Evolutionary conservation across 2,888 invertebrate species (phyloP).

Genomic region (Andrena fulva): DNA sequence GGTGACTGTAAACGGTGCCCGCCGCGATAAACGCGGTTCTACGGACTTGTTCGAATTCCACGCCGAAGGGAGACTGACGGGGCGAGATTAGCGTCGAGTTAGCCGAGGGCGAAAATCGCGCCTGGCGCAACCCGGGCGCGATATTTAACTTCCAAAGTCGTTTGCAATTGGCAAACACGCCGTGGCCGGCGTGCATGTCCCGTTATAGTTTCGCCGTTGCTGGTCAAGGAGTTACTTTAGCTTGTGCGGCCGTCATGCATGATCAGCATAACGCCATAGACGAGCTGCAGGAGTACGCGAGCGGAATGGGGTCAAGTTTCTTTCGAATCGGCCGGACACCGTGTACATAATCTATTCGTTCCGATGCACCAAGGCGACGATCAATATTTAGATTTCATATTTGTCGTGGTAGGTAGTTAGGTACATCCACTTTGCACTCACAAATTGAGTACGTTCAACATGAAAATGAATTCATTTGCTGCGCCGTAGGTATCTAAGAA

Average conservation of each 20-base stretch:
- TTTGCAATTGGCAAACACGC: constrained; percentile 52
- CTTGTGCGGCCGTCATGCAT: constrained; percentile 48
- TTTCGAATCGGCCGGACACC: constrained; percentile 15
- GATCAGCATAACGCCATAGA: constrained; percentile 53
- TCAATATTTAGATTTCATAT: not conserved
- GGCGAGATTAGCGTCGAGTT: constrained; percentile 47
- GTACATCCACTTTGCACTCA: too few relatives aligned
- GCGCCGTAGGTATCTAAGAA: too few relatives aligned
- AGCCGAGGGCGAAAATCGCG: constrained; percentile 33
- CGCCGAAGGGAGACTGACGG: constrained; percentile 25
- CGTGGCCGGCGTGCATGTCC: constrained; percentile 47
- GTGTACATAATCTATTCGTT: constrained; percentile 25
- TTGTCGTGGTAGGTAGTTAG: too few relatives aligned
- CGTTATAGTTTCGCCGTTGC: constrained; percentile 59
- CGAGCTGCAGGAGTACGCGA: constrained; percentile 44
- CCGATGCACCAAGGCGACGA: not conserved
- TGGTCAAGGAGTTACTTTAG: constrained; percentile 39
- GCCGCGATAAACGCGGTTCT: constrained; percentile 28
- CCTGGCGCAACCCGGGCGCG: constrained; percentile 6
- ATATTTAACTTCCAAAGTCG: constrained; percentile 53
- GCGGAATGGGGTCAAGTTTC: constrained; percentile 45
- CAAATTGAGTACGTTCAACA: too few relatives aligned
- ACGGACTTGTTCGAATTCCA: constrained; percentile 22
- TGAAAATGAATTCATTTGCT: too few relatives aligned
- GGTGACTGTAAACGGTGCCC: not conserved